Evolutionary conservation across 1,140 invertebrate genomes (phyloP).

Genomic region (Lordiphosa collinella): DNA sequence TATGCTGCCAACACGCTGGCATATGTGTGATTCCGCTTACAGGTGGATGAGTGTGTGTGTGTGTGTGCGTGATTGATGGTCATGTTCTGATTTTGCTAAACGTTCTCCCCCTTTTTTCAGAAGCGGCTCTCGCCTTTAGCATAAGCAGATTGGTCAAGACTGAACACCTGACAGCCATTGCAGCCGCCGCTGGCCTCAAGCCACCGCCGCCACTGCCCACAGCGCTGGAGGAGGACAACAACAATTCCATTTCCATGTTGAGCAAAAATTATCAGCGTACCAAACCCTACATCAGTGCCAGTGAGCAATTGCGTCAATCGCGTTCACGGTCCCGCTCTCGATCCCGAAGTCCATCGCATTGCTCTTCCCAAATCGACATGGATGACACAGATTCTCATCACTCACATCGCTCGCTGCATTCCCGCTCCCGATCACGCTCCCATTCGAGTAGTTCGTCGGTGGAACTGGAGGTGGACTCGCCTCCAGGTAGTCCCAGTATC

Average conservation of each 20-base stretch:
- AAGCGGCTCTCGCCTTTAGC: slow-evolving; percentile 86
- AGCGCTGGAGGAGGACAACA: slow-evolving; percentile 63
- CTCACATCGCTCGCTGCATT: slow-evolving; percentile 59
- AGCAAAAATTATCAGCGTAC: slow-evolving; percentile 62
- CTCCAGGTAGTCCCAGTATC: slow-evolving; percentile 80
- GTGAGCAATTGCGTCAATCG: slow-evolving; percentile 58
- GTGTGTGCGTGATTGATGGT: slow-evolving; percentile 49
- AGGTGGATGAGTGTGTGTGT: slow-evolving; percentile 36
- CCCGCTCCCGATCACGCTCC: slow-evolving; percentile 67
- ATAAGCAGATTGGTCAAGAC: slow-evolving; percentile 84
- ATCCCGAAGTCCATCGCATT: slow-evolving; percentile 80
- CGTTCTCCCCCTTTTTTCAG: slow-evolving; percentile 77
- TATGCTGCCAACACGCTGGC: slow-evolving; percentile 62
- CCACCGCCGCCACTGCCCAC: slow-evolving; percentile 58
- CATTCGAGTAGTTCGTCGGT: slow-evolving; percentile 84
- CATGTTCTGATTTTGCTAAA: slow-evolving; percentile 50
- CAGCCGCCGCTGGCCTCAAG: slow-evolving; percentile 44
- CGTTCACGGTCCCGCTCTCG: slow-evolving; percentile 79
- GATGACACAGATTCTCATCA: slow-evolving; percentile 64
- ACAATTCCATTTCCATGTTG: slow-evolving; percentile 73
- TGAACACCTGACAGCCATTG: slow-evolving; percentile 82
- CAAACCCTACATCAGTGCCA: slow-evolving; percentile 55
- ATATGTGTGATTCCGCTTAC: slow-evolving; percentile 21
- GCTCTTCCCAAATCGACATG: slow-evolving; percentile 79
- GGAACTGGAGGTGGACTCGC: slow-evolving; percentile 86